Evolutionary conservation across 2,797 vertebrate genomes (phyloP).

Genomic region (Rhinatrema bivittatum): DNA sequence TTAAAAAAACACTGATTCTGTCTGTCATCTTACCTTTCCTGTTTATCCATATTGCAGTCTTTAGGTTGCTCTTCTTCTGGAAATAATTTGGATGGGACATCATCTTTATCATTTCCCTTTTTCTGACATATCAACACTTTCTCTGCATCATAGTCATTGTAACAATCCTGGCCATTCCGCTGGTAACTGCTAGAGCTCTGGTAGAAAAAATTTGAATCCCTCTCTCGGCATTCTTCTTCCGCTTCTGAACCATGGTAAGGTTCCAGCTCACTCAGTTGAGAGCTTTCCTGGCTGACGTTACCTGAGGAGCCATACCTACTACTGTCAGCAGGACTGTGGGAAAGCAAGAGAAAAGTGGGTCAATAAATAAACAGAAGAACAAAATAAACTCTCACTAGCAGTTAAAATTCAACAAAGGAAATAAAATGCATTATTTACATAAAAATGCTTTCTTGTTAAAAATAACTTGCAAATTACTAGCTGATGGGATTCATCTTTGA

Average conservation of each 20-base stretch:
- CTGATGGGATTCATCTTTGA: too few relatives aligned
- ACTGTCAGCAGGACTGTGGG: constrained; percentile 81
- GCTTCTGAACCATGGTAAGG: constrained; percentile 72
- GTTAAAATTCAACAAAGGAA: too few relatives aligned
- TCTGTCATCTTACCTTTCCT: constrained; percentile 52
- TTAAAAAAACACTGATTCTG: too few relatives aligned
- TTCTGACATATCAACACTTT: constrained; percentile 14
- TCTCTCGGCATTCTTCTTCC: constrained; percentile 69
- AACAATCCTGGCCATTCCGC: constrained; percentile 39
- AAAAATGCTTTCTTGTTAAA: too few relatives aligned
- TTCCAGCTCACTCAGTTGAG: constrained; percentile 85
- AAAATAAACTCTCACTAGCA: too few relatives aligned
- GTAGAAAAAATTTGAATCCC: constrained; percentile 63
- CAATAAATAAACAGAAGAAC: too few relatives aligned
- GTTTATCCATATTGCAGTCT: constrained; percentile 5
- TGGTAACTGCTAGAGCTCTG: constrained; percentile 61
- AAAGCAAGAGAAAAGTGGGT: constrained; percentile 22
- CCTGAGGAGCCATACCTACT: constrained; percentile 90
- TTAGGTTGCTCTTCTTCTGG: constrained; percentile 35
- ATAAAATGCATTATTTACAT: too few relatives aligned
- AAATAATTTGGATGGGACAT: constrained; percentile 1
- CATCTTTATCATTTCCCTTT: constrained; percentile 19
- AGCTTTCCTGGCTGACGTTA: constrained; percentile 90
- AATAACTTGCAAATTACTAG: too few relatives aligned
- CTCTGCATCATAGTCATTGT: constrained; percentile 32